Conservation (phyloP, 2,797 vertebrate genomes). For the Pristis pectinata region DNA sequence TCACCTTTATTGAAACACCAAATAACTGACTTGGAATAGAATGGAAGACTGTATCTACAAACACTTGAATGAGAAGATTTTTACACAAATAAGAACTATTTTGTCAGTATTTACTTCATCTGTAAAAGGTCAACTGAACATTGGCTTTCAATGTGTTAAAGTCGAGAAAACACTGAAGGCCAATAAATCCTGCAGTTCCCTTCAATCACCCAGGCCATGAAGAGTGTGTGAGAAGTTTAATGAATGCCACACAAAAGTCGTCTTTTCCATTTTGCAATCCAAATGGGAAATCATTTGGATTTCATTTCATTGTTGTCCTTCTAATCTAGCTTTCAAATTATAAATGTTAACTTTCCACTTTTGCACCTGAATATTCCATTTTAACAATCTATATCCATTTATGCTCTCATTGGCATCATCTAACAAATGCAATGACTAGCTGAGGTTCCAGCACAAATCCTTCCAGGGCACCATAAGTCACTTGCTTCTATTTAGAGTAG, state of each 20-base stretch:
- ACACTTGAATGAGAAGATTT: conserved; percentile 1
- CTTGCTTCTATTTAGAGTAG: no score
- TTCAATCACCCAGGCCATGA: neutral
- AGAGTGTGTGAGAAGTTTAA: conserved; percentile 18
- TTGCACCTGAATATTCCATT: neutral
- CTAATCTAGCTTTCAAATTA: neutral
- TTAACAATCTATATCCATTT: no score
- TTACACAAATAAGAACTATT: neutral
- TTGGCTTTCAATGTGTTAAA: neutral
- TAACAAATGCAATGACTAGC: no score
- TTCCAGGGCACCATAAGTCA: no score
- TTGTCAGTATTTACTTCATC: conserved; percentile 30
- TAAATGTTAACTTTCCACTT: neutral
- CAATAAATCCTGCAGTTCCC: neutral
- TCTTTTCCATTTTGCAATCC: neutral
- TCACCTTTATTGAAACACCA: neutral
- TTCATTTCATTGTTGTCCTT: neutral
- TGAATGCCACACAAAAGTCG: neutral
- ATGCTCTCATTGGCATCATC: no score
- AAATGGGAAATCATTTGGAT: neutral
- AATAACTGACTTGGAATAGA: neutral
- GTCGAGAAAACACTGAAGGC: neutral
- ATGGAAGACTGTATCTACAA: neutral
- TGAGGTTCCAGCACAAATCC: no score
- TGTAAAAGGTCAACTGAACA: conserved; percentile 27